Conservation (phyloP, 1,140 invertebrate species). For the Drosophila arizonae region DNA sequence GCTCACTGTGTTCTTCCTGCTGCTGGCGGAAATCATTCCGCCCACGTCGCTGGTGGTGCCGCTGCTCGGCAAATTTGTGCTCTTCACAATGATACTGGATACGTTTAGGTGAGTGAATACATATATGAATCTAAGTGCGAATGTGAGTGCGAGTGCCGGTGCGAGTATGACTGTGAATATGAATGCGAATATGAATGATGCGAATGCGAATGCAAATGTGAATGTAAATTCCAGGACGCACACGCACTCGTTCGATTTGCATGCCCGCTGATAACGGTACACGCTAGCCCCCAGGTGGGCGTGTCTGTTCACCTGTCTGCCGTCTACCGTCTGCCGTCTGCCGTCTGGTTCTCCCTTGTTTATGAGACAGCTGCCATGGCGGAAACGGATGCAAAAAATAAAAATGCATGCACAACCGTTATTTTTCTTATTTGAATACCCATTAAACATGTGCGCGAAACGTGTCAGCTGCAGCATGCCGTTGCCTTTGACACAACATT, state of each 20-base stretch:
- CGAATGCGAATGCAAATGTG: slow-evolving; percentile 9
- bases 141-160: neutral
- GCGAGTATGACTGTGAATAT: neutral
- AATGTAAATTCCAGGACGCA: slow-evolving; percentile 4
- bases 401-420: slow-evolving; percentile 23
- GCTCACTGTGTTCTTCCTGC: slow-evolving; percentile 99
- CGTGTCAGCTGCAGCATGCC: neutral
- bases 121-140: slow-evolving; percentile 7
- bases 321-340: neutral
- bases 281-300: neutral
- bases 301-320: neutral
- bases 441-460: neutral
- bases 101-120: slow-evolving; percentile 91
- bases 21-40: slow-evolving; percentile 99
- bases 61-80: slow-evolving; percentile 98
- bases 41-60: slow-evolving; percentile 99
- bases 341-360: slow-evolving; percentile 7
- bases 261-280: slow-evolving; percentile 38
- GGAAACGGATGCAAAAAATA: slow-evolving; percentile 47
- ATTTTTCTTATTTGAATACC: slow-evolving; percentile 1
- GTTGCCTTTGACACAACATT: neutral
- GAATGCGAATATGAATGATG: slow-evolving; percentile 84
- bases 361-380: slow-evolving; percentile 21
- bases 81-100: slow-evolving; percentile 99
- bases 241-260: slow-evolving; percentile 42